A percentile compares a stretch with the other conserved stretches of the same genome.
phyloP scores from a whole-genome alignment of 2,797 vertebrate genomes.

The Psittacula echo region DNA sequence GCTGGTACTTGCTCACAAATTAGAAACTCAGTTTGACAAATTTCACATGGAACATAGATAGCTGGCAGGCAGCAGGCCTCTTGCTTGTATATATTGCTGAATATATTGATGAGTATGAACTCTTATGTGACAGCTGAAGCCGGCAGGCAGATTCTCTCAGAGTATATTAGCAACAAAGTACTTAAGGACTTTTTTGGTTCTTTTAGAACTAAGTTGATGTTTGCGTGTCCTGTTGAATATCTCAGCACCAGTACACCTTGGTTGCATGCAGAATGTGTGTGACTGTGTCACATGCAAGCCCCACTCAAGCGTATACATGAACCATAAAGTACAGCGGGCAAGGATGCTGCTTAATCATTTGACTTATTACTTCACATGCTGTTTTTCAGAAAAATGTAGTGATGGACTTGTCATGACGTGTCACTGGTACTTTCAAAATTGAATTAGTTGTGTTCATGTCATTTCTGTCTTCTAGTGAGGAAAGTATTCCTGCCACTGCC shows the following conservation, averaged over 20 bases:
- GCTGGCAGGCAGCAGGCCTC: background rate
- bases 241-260: background rate
- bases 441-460: background rate
- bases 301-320: background rate
- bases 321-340: background rate
- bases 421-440: background rate
- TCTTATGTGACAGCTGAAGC: background rate
- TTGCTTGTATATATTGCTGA: background rate
- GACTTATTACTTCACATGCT: background rate
- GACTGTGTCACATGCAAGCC: background rate
- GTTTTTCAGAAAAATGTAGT: background rate
- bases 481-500: background rate
- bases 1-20: background rate
- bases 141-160: background rate
- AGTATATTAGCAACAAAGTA: background rate
- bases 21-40: background rate
- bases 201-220: accelerated
- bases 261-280: background rate
- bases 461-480: background rate
- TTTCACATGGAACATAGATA: background rate
- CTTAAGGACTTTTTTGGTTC: background rate
- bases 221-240: background rate
- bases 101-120: background rate
- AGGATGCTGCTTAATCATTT: background rate
- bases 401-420: accelerated